Evolutionary conservation across 2,797 vertebrate species (phyloP).

Genomic region (Ciconia nigra): DNA sequence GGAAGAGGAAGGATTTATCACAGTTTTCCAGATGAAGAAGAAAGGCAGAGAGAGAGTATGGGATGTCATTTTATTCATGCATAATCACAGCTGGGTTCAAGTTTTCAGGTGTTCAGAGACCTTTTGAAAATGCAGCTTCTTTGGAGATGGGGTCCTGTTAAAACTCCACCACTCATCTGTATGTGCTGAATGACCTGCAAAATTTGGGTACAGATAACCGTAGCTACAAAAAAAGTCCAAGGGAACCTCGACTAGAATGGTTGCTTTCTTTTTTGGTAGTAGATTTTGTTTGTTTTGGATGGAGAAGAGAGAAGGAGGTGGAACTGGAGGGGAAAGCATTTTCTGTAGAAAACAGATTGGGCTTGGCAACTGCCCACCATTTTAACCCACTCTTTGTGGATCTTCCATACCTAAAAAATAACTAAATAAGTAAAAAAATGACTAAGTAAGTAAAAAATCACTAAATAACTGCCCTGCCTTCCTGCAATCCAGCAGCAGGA

Average conservation of each 20-base stretch:
- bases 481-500: not conserved
- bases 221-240: not conserved
- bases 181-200: not conserved
- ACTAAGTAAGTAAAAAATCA: not conserved
- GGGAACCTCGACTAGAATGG: not conserved
- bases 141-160: not conserved
- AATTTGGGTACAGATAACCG: not conserved
- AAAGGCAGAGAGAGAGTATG: not conserved
- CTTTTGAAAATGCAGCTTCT: not conserved
- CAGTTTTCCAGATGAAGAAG: not conserved
- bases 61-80: not conserved
- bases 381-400: not conserved
- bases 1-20: not conserved
- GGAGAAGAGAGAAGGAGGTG: not conserved
- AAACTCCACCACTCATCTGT: not conserved
- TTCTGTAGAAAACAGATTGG: not conserved
- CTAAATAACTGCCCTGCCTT: not conserved
- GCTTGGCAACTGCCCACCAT: not conserved
- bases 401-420: not conserved
- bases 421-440: not conserved
- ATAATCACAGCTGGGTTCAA: not conserved
- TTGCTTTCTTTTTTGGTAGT: not conserved
- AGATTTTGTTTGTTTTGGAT: not conserved
- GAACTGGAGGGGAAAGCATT: not conserved
- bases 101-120: not conserved